These are phyloP conservation scores for Paradoxurus hermaphroditus DNA, from an alignment of 2,113 vertebrate species.

Conservation along the genomic window DNA sequence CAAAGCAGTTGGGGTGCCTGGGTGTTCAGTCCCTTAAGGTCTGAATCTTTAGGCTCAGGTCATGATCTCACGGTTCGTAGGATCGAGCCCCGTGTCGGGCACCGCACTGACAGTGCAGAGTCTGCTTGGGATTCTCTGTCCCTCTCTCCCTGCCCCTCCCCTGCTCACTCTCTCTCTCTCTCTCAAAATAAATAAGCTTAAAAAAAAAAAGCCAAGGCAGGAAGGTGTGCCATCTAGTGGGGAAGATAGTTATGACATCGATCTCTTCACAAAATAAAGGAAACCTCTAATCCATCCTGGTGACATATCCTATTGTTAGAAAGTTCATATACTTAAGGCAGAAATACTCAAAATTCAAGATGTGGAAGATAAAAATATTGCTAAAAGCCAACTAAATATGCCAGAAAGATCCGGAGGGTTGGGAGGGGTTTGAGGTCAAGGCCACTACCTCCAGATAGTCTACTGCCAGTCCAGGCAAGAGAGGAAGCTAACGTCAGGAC, in stretches of 20 bases:
- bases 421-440: not conserved
- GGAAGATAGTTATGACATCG: not conserved
- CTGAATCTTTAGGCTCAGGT: not conserved
- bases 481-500: not conserved
- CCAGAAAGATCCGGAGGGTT: not conserved
- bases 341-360: conserved; percentile 5
- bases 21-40: not conserved
- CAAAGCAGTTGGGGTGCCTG: not conserved
- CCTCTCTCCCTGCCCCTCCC: not conserved
- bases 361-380: not conserved
- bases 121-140: not conserved
- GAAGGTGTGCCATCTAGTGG: conserved; percentile 79
- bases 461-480: not conserved
- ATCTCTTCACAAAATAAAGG: not conserved
- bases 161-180: not conserved
- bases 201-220: not conserved
- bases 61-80: not conserved
- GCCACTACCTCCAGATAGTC: not conserved
- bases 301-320: not conserved
- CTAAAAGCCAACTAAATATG: not conserved
- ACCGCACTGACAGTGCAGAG: not conserved
- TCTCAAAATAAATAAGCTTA: not conserved
- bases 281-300: not conserved
- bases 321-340: not conserved
- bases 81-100: not conserved